Evolutionary conservation across 2,797 vertebrate genomes (phyloP).

Genomic region (Allochrocebus solatus): DNA sequence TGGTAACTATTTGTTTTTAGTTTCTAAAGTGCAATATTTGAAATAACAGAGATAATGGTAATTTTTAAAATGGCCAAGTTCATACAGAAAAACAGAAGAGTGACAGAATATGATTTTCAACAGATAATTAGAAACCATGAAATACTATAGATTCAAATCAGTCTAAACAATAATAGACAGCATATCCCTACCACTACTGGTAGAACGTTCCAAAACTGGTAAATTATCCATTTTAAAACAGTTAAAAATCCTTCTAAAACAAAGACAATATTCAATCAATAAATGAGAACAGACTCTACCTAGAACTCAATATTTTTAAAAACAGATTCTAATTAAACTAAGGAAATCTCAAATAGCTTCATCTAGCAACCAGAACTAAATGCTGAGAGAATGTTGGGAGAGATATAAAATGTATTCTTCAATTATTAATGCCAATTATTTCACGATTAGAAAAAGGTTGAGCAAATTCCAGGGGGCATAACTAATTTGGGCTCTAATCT

Average conservation of each 20-base stretch:
- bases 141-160: constrained; percentile 31
- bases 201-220: constrained; percentile 8
- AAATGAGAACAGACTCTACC: neutral
- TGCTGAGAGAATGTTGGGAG: neutral
- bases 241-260: constrained; percentile 30
- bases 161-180: neutral
- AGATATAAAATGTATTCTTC: neutral
- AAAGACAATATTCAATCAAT: neutral
- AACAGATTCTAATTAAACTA: neutral
- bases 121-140: neutral
- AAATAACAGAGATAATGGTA: constrained; percentile 18
- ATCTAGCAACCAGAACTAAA: constrained; percentile 41
- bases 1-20: neutral
- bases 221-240: constrained; percentile 5
- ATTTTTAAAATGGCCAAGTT: constrained; percentile 36
- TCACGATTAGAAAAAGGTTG: neutral
- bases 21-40: constrained; percentile 18
- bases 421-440: neutral
- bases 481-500: neutral
- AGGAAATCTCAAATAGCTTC: constrained; percentile 25
- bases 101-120: constrained; percentile 15
- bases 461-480: neutral
- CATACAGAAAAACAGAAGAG: neutral
- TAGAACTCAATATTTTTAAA: neutral
- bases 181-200: neutral